A percentile compares a stretch with the other conserved stretches of the same genome.
Evolutionary conservation across 2,113 vertebrate genomes (phyloP).

Genomic region (Prinia subflava): DNA sequence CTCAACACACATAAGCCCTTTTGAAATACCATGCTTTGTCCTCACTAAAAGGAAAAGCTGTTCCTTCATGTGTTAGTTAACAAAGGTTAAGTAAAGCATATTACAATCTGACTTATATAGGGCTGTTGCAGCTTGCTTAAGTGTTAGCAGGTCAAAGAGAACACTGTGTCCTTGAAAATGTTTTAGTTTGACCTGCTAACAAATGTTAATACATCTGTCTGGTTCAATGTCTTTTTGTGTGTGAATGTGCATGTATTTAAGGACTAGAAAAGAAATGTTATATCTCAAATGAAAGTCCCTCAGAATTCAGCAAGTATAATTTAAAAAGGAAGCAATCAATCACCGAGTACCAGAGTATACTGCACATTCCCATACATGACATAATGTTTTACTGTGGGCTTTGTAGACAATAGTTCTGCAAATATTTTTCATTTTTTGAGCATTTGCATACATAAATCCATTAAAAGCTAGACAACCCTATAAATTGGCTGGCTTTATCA

Average conservation of each 20-base stretch:
- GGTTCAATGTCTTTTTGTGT: background rate
- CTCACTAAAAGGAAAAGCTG: slow-evolving; percentile 30
- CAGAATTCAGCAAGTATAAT: background rate
- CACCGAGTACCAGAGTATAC: background rate
- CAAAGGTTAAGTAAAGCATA: slow-evolving; percentile 62
- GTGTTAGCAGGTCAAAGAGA: slow-evolving; percentile 46
- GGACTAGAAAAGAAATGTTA: slow-evolving; percentile 17
- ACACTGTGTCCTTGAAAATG: slow-evolving; percentile 3
- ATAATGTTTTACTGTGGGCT: background rate
- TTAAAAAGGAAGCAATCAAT: slow-evolving; percentile 17
- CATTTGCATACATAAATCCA: background rate
- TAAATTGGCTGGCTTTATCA: background rate
- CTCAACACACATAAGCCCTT: slow-evolving; percentile 38
- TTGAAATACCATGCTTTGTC: slow-evolving; percentile 52
- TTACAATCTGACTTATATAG: slow-evolving; percentile 34
- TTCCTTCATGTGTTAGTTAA: slow-evolving; percentile 46
- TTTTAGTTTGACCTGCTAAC: slow-evolving; percentile 34
- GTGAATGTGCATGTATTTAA: slow-evolving; percentile 35
- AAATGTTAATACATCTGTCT: slow-evolving; percentile 34
- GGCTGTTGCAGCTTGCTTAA: slow-evolving; percentile 28
- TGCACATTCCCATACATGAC: background rate
- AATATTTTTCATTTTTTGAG: background rate
- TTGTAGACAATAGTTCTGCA: background rate
- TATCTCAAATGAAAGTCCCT: background rate
- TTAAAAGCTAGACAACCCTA: background rate